Percentiles rank a stretch among this genome's conserved stretches.
Evolutionary conservation across 2,888 invertebrate genomes (phyloP).

Genomic region (Coenonympha arcania): DNA sequence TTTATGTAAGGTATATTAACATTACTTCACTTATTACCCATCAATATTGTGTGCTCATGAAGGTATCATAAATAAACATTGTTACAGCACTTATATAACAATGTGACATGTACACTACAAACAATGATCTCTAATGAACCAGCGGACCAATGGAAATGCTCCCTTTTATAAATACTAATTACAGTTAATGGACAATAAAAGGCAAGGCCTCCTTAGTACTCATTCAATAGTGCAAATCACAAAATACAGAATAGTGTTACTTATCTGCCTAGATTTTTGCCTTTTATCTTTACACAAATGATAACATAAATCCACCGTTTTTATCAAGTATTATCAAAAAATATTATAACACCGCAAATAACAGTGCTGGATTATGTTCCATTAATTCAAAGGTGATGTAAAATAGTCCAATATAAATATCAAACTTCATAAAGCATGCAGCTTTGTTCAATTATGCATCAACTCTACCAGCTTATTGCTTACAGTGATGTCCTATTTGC

Average conservation of each 20-base stretch:
- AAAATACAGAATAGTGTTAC: constrained; percentile 2
- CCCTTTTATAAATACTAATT: constrained; percentile 18
- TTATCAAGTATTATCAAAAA: constrained; percentile 19
- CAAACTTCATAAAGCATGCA: constrained; percentile 8
- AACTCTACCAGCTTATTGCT: not conserved
- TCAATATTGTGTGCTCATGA: constrained; percentile 13
- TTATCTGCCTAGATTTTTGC: constrained; percentile 15
- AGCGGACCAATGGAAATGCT: constrained; percentile 20
- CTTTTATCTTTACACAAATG: constrained; percentile 13
- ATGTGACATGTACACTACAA: not conserved
- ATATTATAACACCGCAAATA: constrained; percentile 1
- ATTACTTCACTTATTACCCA: not conserved
- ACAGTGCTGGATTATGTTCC: constrained; percentile 9
- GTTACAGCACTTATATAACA: constrained; percentile 1
- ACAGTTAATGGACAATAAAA: constrained; percentile 9
- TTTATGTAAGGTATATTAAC: too few species aligned
- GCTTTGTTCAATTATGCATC: constrained; percentile 1
- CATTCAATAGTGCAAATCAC: constrained; percentile 9
- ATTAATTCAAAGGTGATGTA: constrained; percentile 4
- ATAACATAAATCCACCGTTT: constrained; percentile 15
- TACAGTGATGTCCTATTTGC: not conserved
- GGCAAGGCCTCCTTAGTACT: constrained; percentile 2
- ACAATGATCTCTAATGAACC: constrained; percentile 13
- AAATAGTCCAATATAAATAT: constrained; percentile 17
- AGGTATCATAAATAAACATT: constrained; percentile 18